Conservation (phyloP, 2,113 vertebrate species). For the Anhinga rufa region DNA sequence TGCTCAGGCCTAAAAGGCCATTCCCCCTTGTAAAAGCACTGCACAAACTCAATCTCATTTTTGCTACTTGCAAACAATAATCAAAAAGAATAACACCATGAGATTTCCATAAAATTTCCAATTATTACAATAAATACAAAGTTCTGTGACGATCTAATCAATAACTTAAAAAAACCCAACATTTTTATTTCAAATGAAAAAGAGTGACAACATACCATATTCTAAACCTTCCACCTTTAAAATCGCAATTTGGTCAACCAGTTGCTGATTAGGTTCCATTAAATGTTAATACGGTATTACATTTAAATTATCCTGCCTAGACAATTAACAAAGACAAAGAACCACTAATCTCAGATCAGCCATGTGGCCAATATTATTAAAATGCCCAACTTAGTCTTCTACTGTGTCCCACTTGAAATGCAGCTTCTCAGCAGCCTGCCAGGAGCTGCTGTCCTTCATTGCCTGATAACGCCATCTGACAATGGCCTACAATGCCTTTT, state of each 20-base stretch:
- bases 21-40: background rate
- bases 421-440: conserved; percentile 1
- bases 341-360: conserved; percentile 13
- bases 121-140: background rate
- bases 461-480: background rate
- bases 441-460: conserved; percentile 36
- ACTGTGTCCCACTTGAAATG: background rate
- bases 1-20: background rate
- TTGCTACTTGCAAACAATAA: background rate
- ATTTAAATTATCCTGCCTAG: conserved; percentile 50
- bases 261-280: conserved; percentile 42
- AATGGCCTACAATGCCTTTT: background rate
- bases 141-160: background rate
- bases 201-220: background rate
- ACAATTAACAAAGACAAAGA: conserved; percentile 54
- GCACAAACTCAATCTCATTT: background rate
- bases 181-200: conserved; percentile 67
- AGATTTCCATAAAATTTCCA: background rate
- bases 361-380: background rate
- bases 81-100: background rate
- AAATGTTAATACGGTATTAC: conserved; percentile 51
- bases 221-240: conserved; percentile 39
- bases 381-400: conserved; percentile 45
- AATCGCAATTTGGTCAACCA: conserved; percentile 20
- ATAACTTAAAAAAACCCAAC: conserved; percentile 14